phyloP scores from a whole-genome alignment of 2,797 vertebrate species.

The Avahi laniger region DNA sequence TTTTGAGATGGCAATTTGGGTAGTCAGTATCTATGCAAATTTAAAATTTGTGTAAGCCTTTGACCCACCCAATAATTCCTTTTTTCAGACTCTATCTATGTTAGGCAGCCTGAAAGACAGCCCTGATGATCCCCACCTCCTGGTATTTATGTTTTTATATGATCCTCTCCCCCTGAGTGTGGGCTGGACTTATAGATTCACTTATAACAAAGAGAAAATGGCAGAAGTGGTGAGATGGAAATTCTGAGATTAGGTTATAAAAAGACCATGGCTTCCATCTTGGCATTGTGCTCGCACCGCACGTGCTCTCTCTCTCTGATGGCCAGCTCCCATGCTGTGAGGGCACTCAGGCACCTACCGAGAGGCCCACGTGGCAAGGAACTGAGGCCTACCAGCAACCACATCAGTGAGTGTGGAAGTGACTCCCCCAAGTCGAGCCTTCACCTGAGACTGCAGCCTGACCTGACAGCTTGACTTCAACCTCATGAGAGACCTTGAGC shows the following conservation, averaged over 20 bases:
- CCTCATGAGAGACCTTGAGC: too few relatives aligned
- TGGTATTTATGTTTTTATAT: neutral
- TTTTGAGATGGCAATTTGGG: neutral
- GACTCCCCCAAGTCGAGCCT: neutral
- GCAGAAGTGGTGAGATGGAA: neutral
- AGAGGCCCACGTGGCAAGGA: neutral
- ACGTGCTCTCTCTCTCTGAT: neutral
- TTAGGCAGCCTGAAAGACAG: neutral
- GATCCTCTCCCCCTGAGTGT: neutral
- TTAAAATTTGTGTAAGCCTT: neutral
- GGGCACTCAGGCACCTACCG: neutral
- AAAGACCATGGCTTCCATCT: neutral
- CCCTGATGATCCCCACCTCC: neutral
- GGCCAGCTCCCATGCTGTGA: too few relatives aligned
- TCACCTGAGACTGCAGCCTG: neutral
- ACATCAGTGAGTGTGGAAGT: neutral
- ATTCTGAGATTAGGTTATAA: neutral
- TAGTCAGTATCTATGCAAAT: neutral
- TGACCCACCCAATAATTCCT: neutral
- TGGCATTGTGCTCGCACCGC: neutral
- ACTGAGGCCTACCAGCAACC: neutral
- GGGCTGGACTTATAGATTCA: neutral
- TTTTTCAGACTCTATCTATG: neutral
- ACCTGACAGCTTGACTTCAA: too few relatives aligned
- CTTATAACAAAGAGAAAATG: neutral